phyloP scores from a whole-genome alignment of 2,888 invertebrate species.

The Cryptus viduatorius region DNA sequence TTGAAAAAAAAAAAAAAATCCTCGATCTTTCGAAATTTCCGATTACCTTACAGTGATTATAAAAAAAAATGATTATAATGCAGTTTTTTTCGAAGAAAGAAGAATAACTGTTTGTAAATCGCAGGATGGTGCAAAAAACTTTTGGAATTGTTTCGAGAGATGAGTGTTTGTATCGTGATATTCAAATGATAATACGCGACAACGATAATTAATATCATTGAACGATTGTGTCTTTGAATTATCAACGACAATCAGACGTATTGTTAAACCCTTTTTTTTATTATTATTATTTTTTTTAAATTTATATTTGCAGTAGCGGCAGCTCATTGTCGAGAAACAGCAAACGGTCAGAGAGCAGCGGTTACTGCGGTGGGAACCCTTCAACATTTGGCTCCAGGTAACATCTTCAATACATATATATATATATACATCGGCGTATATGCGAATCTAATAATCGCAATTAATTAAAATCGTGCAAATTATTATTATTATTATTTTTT shows the following conservation, averaged over 20 bases:
- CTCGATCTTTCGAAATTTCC: neutral
- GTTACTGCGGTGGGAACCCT: slow-evolving; percentile 90
- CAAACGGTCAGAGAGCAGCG: slow-evolving; percentile 92
- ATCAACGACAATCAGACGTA: neutral
- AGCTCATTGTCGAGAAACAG: slow-evolving; percentile 93
- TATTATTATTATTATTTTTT: no score
- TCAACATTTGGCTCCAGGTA: slow-evolving; percentile 88
- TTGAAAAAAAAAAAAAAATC: neutral
- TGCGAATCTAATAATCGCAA: no score
- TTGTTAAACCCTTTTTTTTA: neutral
- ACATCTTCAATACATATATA: slow-evolving; percentile 61
- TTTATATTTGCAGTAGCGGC: slow-evolving; percentile 86
- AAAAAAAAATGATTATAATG: neutral
- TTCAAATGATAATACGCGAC: neutral
- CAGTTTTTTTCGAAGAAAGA: neutral
- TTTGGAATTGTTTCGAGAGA: slow-evolving; percentile 37
- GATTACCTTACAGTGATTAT: neutral
- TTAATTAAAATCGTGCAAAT: no score
- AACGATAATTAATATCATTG: neutral
- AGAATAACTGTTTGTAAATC: neutral
- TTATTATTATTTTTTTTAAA: slow-evolving; percentile 61
- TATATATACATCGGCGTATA: no score
- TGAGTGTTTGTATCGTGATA: slow-evolving; percentile 54
- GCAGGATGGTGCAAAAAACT: slow-evolving; percentile 53
- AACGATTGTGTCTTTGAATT: neutral